Conservation (phyloP, 1,140 invertebrate species). For the Monochamus saltuarius region DNA sequence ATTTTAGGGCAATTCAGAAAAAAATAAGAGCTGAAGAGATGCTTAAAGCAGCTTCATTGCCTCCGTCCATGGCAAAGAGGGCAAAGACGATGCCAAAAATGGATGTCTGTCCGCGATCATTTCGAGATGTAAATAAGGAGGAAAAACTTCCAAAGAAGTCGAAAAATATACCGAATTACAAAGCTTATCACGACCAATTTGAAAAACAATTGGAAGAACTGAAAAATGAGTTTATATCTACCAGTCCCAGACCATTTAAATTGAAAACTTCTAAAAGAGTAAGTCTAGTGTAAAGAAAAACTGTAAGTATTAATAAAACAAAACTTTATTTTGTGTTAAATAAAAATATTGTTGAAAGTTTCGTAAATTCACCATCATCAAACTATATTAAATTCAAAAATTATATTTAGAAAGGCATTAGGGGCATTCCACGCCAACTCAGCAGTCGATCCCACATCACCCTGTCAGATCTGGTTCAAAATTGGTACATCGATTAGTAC, state of each 20-base stretch:
- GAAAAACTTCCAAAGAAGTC: slow-evolving; percentile 21
- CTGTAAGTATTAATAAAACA: neutral
- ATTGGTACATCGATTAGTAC: too few relatives aligned
- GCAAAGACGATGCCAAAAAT: slow-evolving; percentile 53
- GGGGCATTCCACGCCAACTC: too few relatives aligned
- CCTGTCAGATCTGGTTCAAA: too few relatives aligned
- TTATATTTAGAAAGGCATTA: too few relatives aligned
- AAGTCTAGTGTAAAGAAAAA: slow-evolving; percentile 1
- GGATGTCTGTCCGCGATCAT: slow-evolving; percentile 47
- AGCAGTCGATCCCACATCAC: too few relatives aligned
- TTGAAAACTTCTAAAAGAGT: slow-evolving; percentile 54
- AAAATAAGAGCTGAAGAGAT: slow-evolving; percentile 68
- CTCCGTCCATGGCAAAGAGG: slow-evolving; percentile 67
- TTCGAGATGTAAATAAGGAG: slow-evolving; percentile 31
- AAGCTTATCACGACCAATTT: slow-evolving; percentile 39
- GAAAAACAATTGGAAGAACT: slow-evolving; percentile 49
- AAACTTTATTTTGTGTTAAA: too few relatives aligned
- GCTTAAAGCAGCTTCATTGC: slow-evolving; percentile 64
- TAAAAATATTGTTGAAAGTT: too few relatives aligned
- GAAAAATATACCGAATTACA: slow-evolving; percentile 34
- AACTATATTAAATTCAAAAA: too few relatives aligned
- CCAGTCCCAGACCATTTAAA: slow-evolving; percentile 56
- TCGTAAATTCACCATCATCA: too few relatives aligned
- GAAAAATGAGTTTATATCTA: slow-evolving; percentile 56
- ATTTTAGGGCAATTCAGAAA: slow-evolving; percentile 63